Evolutionary conservation across 2,888 invertebrate species (phyloP), one percentile per base, ranked within the genome.

Genomic region (Atethmia centrago): DNA sequence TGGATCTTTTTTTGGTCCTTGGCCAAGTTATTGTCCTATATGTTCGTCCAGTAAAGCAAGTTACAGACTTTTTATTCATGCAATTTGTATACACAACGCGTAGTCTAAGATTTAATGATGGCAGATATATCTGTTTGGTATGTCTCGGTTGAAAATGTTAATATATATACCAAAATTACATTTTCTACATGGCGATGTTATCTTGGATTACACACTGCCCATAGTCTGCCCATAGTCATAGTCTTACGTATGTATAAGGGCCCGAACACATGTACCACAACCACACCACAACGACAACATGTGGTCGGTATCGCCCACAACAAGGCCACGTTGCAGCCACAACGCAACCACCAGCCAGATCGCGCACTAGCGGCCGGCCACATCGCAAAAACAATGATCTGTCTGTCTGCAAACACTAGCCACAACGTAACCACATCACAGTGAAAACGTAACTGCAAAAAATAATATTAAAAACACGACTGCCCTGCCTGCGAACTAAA

Each of bases 21-120:
- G 47, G 47, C 47, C 40, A 79, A 79, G 53, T n/a, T 53, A 40
- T 14, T 59, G 31, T 42, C 31, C 1, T 47, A 25, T 12, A 14
- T 3, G 55, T 28, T 55, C 28, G 21, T 21, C 19, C 16, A 36
- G 16, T n/a, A 28, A 63, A 40, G 21, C 25, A 61, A 53, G n/a
- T 70, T 25, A 55, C 28, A 56, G 36, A 31, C 5, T 67, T 28
- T 31, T 25, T 64, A 40, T 66, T 47, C 42, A 21, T 56, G 19
- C 47, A 14, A 67, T 59, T 59, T 67, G 65, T 80, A 76, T 80
- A 71, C 82, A 53, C 49, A 64, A 55, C 70, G 51, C 67, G 69
- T 61, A 49, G 12, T 61, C 51, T 67, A 40, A 82, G 74, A 85
- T 74, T 71, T 19, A 56, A 68, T 65, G 74, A 53, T 64, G 28